Evolutionary conservation across 2,797 vertebrate genomes (phyloP).

Genomic region (Hafferia zeledoni): DNA sequence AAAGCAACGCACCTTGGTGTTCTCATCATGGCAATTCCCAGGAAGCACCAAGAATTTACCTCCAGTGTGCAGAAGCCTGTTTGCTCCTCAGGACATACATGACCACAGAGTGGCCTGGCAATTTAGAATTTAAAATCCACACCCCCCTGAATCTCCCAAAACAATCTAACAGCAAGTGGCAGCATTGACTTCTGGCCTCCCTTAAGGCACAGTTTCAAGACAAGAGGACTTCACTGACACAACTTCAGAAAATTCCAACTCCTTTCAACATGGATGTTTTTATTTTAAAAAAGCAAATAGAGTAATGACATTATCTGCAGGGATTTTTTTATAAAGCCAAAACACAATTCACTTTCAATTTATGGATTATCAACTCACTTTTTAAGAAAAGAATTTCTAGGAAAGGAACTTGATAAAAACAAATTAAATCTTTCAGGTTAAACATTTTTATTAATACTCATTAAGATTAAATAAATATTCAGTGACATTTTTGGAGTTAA

Average conservation of each 20-base stretch:
- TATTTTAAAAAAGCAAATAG: background rate
- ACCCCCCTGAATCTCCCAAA: background rate
- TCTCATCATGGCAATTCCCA: background rate
- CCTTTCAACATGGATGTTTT: background rate
- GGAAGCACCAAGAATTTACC: background rate
- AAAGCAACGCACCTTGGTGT: background rate
- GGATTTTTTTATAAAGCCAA: background rate
- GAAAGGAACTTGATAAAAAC: background rate
- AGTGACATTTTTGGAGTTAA: background rate
- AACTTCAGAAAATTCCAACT: background rate
- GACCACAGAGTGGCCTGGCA: background rate
- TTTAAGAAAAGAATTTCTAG: background rate
- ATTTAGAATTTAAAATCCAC: background rate
- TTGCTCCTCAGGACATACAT: background rate
- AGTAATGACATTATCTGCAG: background rate
- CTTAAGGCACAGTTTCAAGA: background rate
- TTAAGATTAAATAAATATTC: background rate
- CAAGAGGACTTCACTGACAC: background rate
- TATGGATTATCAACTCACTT: background rate
- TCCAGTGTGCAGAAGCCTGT: background rate
- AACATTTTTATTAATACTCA: background rate
- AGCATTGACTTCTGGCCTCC: background rate
- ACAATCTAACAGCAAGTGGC: background rate
- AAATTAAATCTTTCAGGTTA: background rate
- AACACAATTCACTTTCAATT: background rate